These are phyloP conservation scores for Sarcophaga carnaria DNA, from an alignment of 2,888 invertebrate species.

Conservation along the genomic window DNA sequence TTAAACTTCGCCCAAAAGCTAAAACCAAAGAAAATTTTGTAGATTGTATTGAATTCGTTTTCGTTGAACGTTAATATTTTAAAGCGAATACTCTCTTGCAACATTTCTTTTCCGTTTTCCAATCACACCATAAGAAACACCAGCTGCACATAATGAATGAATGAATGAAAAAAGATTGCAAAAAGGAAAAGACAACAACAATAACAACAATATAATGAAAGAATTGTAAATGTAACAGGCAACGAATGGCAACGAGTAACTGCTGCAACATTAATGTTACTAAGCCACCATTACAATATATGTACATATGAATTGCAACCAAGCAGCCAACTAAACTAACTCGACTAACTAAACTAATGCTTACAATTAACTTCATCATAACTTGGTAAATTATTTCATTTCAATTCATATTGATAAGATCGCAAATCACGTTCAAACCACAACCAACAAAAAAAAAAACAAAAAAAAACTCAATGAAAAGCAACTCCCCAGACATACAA, in stretches of 20 bases:
- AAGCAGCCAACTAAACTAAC: conserved; percentile 28
- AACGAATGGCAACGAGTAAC: conserved; percentile 32
- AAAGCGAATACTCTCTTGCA: conserved; percentile 17
- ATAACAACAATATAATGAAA: conserved; percentile 1
- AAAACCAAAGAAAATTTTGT: background rate
- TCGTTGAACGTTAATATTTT: background rate
- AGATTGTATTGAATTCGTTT: conserved; percentile 31
- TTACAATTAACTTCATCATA: conserved; percentile 76
- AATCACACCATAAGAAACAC: conserved; percentile 48
- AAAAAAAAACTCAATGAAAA: background rate
- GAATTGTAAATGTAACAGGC: conserved; percentile 56
- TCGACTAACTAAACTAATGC: conserved; percentile 69
- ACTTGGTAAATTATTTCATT: conserved; percentile 81
- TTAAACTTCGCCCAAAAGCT: background rate
- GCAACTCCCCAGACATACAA: conserved; percentile 41
- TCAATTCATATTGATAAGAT: conserved; percentile 79
- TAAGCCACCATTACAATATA: background rate
- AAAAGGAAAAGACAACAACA: conserved; percentile 2
- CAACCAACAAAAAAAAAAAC: background rate
- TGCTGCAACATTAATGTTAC: conserved; percentile 2
- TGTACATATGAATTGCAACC: background rate
- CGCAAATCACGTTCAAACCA: conserved; percentile 77
- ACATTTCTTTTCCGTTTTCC: conserved; percentile 38
- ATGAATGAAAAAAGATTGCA: background rate
- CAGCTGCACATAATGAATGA: conserved; percentile 54